A percentile compares a stretch with the other conserved stretches of the same genome.
Conservation (phyloP, 2,888 invertebrate genomes). For the Platypus cylindrus region DNA sequence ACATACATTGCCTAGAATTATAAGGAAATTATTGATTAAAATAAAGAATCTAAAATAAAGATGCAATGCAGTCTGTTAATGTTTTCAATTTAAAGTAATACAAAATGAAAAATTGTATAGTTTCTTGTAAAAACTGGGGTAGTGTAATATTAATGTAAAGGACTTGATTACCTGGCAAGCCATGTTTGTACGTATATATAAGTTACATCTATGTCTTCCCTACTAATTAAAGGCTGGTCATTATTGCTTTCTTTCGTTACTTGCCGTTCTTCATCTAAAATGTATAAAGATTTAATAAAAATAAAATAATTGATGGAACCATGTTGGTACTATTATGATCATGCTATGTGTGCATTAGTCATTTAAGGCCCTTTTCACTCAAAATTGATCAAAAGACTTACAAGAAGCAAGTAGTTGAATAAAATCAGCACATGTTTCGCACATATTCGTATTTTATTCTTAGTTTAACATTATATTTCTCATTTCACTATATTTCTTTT, state of each 20-base stretch:
- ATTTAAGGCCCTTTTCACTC: too few relatives aligned
- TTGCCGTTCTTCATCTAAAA: slow-evolving; percentile 70
- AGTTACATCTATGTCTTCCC: slow-evolving; percentile 71
- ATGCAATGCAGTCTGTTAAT: neutral
- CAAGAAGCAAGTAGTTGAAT: slow-evolving; percentile 78
- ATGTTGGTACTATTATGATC: too few relatives aligned
- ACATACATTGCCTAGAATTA: slow-evolving; percentile 78
- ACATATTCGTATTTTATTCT: too few relatives aligned
- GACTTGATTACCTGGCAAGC: slow-evolving; percentile 65
- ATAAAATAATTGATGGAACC: too few relatives aligned
- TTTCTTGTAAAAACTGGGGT: too few relatives aligned
- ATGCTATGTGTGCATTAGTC: too few relatives aligned
- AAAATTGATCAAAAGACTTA: slow-evolving; percentile 41
- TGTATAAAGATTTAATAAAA: too few relatives aligned
- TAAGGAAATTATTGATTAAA: slow-evolving; percentile 1
- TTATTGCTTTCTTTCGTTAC: slow-evolving; percentile 62
- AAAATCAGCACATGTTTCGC: slow-evolving; percentile 92
- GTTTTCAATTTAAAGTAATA: too few relatives aligned
- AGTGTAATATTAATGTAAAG: too few relatives aligned
- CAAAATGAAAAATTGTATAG: too few relatives aligned
- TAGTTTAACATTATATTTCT: too few relatives aligned
- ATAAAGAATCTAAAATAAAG: slow-evolving; percentile 2
- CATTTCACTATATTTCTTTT: too few relatives aligned
- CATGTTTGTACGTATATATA: slow-evolving; percentile 78
- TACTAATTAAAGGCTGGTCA: slow-evolving; percentile 61